Percentiles rank a stretch among this genome's conserved stretches.
phyloP scores from a whole-genome alignment of 2,797 vertebrate genomes.

The Gymnodraco acuticeps region DNA sequence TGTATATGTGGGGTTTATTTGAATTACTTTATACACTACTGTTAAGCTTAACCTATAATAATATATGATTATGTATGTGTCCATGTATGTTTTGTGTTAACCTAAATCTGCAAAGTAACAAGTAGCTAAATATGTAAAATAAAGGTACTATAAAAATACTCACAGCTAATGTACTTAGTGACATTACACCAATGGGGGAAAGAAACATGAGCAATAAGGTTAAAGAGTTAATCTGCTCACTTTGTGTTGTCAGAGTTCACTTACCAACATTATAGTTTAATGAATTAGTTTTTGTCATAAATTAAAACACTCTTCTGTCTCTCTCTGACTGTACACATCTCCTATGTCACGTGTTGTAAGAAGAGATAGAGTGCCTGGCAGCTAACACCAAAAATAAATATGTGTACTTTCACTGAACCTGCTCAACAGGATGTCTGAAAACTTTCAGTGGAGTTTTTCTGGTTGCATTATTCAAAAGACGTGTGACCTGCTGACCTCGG shows the following conservation, averaged over 20 bases:
- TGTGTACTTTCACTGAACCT: background rate
- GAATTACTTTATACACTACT: too few relatives aligned
- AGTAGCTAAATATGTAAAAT: too few relatives aligned
- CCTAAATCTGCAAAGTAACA: too few relatives aligned
- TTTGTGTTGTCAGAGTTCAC: too few relatives aligned
- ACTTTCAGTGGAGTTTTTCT: background rate
- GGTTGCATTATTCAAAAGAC: background rate
- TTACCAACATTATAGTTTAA: too few relatives aligned
- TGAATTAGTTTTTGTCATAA: background rate
- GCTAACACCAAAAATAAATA: background rate
- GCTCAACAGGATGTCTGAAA: background rate
- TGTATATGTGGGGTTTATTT: too few relatives aligned
- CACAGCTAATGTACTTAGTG: too few relatives aligned
- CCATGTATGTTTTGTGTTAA: too few relatives aligned
- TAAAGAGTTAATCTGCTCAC: background rate
- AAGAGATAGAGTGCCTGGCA: background rate
- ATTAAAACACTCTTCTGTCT: background rate
- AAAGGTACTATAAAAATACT: too few relatives aligned
- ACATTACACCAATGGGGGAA: background rate
- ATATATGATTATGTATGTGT: too few relatives aligned
- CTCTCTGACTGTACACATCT: background rate
- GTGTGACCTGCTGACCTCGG: background rate
- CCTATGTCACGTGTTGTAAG: background rate
- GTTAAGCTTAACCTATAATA: too few relatives aligned
- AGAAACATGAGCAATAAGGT: background rate